phyloP scores from a whole-genome alignment of 1,140 invertebrate genomes.

The Listronotus bonariensis region DNA sequence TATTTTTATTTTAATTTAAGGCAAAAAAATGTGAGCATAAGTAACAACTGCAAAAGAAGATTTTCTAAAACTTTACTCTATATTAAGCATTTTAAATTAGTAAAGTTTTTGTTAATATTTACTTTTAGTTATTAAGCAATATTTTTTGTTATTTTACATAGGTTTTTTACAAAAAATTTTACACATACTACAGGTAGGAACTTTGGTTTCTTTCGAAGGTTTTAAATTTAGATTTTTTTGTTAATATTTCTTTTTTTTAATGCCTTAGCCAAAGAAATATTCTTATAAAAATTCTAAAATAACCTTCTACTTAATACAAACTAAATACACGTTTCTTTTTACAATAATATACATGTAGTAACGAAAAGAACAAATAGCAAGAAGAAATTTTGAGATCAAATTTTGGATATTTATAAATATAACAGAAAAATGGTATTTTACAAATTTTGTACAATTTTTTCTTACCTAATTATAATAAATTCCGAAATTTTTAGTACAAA shows the following conservation, averaged over 20 bases:
- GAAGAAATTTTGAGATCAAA: slow-evolving; percentile 18
- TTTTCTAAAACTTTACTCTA: background rate
- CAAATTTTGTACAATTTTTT: slow-evolving; percentile 15
- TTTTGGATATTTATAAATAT: too few relatives aligned
- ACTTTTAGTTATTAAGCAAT: slow-evolving; percentile 3
- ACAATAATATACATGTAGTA: slow-evolving; percentile 3
- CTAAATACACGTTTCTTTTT: slow-evolving; percentile 6
- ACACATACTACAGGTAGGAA: slow-evolving; percentile 44
- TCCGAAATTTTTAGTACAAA: slow-evolving; percentile 14
- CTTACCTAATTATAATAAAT: slow-evolving; percentile 3
- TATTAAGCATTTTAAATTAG: slow-evolving; percentile 5
- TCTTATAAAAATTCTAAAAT: background rate
- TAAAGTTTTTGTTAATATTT: slow-evolving; percentile 5
- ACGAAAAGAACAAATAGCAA: slow-evolving; percentile 7
- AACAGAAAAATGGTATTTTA: background rate
- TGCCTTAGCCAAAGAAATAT: too few relatives aligned
- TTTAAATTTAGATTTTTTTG: too few relatives aligned
- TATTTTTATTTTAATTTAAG: too few relatives aligned
- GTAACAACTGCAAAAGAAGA: background rate
- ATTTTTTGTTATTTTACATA: slow-evolving; percentile 13
- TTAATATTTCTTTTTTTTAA: too few relatives aligned
- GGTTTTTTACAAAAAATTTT: slow-evolving; percentile 6
- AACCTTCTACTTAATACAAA: slow-evolving; percentile 12
- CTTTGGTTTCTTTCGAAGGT: slow-evolving; percentile 51
- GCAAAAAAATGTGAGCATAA: too few relatives aligned